Conservation (phyloP, 1,140 invertebrate species). For the Chlorops oryzae region DNA sequence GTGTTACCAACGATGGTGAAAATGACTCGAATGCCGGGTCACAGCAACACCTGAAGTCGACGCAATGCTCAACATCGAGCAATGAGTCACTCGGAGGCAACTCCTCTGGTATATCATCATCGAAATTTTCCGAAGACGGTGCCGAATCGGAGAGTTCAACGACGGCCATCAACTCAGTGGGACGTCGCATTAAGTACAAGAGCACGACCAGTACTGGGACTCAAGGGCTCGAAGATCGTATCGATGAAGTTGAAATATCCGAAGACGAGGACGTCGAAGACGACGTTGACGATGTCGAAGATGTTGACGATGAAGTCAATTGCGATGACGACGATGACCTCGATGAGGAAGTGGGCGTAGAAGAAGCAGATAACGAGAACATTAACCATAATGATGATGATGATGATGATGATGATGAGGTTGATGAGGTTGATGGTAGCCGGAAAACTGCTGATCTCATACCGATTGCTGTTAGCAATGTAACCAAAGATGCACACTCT, state of each 20-base stretch:
- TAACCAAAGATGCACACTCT: no score
- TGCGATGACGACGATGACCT: slow-evolving; percentile 29
- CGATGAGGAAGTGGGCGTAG: slow-evolving; percentile 23
- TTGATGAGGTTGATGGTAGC: not conserved
- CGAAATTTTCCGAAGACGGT: slow-evolving; percentile 13
- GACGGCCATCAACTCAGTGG: slow-evolving; percentile 8
- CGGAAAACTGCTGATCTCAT: not conserved
- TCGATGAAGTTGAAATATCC: slow-evolving; percentile 41
- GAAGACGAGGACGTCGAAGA: slow-evolving; percentile 24
- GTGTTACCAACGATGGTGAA: slow-evolving; percentile 14
- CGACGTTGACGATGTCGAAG: slow-evolving; percentile 14
- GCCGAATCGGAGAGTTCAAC: not conserved
- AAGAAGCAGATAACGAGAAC: no score
- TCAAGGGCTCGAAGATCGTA: slow-evolving; percentile 41
- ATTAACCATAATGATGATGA: not conserved
- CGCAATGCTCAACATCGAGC: slow-evolving; percentile 22
- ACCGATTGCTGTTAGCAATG: no score
- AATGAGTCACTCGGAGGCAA: slow-evolving; percentile 36
- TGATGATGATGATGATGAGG: slow-evolving; percentile 1
- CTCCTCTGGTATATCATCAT: slow-evolving; percentile 12
- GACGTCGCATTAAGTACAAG: slow-evolving; percentile 39
- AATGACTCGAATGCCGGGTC: slow-evolving; percentile 9
- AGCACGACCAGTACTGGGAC: slow-evolving; percentile 37
- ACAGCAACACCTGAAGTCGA: slow-evolving; percentile 13
- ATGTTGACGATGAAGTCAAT: slow-evolving; percentile 22